Evolutionary conservation across 2,888 invertebrate species (phyloP).

Genomic region (Palloptera scutellata): DNA sequence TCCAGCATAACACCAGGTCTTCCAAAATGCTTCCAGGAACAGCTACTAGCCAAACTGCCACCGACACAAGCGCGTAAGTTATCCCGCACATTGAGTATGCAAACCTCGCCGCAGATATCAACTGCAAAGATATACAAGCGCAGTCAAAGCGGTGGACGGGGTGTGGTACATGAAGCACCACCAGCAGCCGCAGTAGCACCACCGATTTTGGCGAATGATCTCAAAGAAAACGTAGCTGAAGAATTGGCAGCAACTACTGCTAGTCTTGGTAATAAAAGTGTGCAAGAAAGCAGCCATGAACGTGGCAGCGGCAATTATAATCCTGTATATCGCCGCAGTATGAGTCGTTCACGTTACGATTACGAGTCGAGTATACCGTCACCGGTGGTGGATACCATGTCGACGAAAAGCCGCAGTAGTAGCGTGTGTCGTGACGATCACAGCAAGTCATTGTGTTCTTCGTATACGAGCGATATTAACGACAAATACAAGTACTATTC

Average conservation of each 20-base stretch:
- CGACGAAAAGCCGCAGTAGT: conserved; percentile 49
- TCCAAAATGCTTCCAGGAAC: conserved; percentile 75
- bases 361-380: conserved; percentile 40
- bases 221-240: conserved; percentile 45
- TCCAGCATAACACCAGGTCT: conserved; percentile 76
- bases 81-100: conserved; percentile 70
- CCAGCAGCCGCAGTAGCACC: conserved; percentile 42
- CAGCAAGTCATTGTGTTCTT: conserved; percentile 51
- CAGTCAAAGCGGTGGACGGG: conserved; percentile 65
- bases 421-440: conserved; percentile 56
- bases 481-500: conserved; percentile 64
- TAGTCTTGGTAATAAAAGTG: conserved; percentile 13
- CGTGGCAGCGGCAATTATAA: conserved; percentile 23
- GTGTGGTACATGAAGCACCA: conserved; percentile 39
- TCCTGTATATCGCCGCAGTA: conserved; percentile 40
- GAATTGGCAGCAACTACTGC: conserved; percentile 6
- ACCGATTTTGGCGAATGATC: conserved; percentile 56
- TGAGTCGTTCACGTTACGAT: conserved; percentile 49
- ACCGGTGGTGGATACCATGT: conserved; percentile 22
- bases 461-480: conserved; percentile 57
- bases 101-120: conserved; percentile 46
- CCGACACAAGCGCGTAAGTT: conserved; percentile 74
- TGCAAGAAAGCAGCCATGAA: conserved; percentile 12
- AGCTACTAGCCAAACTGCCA: conserved; percentile 74
- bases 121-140: conserved; percentile 56